phyloP scores from a whole-genome alignment of 2,113 vertebrate genomes.

The Scartelaos histophorus region DNA sequence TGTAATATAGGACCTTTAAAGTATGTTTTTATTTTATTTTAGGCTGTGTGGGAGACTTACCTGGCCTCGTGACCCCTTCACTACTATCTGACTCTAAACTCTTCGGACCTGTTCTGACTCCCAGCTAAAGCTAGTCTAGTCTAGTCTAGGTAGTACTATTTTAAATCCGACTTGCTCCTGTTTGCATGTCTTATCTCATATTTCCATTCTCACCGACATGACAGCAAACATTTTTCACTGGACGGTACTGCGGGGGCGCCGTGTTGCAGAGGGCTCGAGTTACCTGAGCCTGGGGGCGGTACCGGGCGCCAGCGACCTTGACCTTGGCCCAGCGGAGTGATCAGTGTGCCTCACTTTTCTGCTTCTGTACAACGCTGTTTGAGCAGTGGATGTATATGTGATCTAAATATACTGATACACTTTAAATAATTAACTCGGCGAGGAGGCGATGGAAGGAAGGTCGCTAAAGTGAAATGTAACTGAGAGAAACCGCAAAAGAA shows the following conservation, averaged over 20 bases:
- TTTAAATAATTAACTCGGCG: background rate
- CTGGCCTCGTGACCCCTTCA: background rate
- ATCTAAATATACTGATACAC: background rate
- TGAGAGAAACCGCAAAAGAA: background rate
- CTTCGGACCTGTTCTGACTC: background rate
- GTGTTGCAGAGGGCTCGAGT: slow-evolving; percentile 68
- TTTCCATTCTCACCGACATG: slow-evolving; percentile 31
- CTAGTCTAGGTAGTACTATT: background rate
- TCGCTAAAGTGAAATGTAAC: background rate
- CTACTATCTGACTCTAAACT: background rate
- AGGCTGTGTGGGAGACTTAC: background rate
- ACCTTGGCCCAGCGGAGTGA: slow-evolving; percentile 67
- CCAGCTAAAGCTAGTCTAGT: background rate
- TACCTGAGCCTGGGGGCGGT: slow-evolving; percentile 63
- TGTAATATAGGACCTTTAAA: background rate
- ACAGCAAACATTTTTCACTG: slow-evolving; percentile 43
- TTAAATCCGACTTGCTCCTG: background rate
- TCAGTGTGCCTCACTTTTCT: slow-evolving; percentile 52
- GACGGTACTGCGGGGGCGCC: slow-evolving; percentile 41
- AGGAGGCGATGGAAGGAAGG: background rate
- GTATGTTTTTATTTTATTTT: background rate
- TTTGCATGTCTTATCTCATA: slow-evolving; percentile 21
- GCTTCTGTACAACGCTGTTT: background rate
- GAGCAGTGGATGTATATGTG: background rate
- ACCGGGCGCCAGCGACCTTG: slow-evolving; percentile 66